Evolutionary conservation across 2,113 vertebrate species (phyloP), one percentile per base, ranked within the genome.

Genomic region (Xyrauchen texanus): DNA sequence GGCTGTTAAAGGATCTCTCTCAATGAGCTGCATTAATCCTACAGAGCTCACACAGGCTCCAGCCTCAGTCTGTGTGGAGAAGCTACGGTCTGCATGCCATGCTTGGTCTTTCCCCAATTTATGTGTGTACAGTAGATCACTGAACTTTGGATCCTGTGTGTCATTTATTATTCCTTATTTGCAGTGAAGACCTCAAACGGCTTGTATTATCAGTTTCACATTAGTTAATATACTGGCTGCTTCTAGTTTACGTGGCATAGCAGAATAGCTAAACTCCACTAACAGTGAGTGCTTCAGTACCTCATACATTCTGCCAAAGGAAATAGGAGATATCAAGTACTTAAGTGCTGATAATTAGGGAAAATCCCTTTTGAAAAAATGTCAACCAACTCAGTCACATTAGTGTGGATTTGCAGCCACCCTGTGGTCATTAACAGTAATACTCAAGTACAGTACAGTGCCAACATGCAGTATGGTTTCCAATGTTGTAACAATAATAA

Each of bases 381-480:
- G 16, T 42, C 5, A 46, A 42, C 42, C 42, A 58, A 53, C 3
- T n/a, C n/a, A 12, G 3, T 46, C 34, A 12, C 21, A 42, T 70
- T 9, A 53, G 68, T 72, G 84, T 80, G 55, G 55, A 58, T 6
- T 79, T 88, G 62, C 86, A 88, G 86, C 87, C 21, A 65, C 85
- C 89, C 80, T 83, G 84, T 81, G 91, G 87, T 68, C 10, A 57
- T 58, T 58, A n/a, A n/a, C 0, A 34, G 45, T 46, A 82, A 84
- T 34, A 1, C 1, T 34, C 21, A 34, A 34, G 21, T 34, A 34
- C 21, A 34, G 21, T 34, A 34, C 21, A 34, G 21, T 34, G 21
- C 21, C 21, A 34, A 34, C 21, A 34, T 34, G 3, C 21, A 34
- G 21, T 34, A 3, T 34, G 21, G 21, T 34, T 34, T 34, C 21